Evolutionary conservation across 2,797 vertebrate species (phyloP).

Genomic region (Hydrophis major): DNA sequence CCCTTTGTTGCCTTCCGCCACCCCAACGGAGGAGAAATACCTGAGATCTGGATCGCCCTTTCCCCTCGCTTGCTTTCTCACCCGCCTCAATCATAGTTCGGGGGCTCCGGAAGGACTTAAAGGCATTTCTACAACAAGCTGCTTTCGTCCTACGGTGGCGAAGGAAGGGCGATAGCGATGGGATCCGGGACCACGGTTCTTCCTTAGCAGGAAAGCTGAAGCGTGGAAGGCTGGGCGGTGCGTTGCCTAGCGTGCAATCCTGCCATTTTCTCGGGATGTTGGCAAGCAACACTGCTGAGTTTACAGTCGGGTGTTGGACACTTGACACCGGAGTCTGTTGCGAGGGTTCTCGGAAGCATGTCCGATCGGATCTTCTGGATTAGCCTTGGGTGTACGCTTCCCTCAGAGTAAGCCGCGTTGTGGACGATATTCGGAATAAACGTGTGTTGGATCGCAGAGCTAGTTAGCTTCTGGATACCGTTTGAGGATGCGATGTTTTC

Average conservation of each 20-base stretch:
- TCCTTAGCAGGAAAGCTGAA: not conserved
- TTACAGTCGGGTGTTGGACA: not conserved
- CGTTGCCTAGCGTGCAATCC: not conserved
- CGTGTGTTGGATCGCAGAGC: not conserved
- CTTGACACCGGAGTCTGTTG: not conserved
- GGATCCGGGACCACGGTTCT: not conserved
- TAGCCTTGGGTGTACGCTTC: not conserved
- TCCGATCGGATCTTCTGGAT: no score
- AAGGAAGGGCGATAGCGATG: no score
- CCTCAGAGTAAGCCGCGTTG: not conserved
- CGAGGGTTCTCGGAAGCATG: not conserved
- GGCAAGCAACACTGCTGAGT: no score
- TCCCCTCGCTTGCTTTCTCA: not conserved
- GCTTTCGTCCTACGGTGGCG: not conserved
- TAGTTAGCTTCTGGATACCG: not conserved
- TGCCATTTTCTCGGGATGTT: not conserved
- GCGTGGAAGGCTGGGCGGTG: not conserved
- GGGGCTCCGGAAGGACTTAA: not conserved
- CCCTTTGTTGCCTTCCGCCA: not conserved
- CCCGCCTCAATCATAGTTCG: not conserved
- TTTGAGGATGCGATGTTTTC: not conserved
- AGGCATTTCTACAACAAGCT: not conserved
- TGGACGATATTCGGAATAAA: not conserved
- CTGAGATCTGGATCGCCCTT: not conserved
- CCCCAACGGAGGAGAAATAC: not conserved